A percentile compares a stretch with the other conserved stretches of the same genome.
Evolutionary conservation across 2,113 vertebrate species (phyloP).

Genomic region (Rhodinocichla rosea): DNA sequence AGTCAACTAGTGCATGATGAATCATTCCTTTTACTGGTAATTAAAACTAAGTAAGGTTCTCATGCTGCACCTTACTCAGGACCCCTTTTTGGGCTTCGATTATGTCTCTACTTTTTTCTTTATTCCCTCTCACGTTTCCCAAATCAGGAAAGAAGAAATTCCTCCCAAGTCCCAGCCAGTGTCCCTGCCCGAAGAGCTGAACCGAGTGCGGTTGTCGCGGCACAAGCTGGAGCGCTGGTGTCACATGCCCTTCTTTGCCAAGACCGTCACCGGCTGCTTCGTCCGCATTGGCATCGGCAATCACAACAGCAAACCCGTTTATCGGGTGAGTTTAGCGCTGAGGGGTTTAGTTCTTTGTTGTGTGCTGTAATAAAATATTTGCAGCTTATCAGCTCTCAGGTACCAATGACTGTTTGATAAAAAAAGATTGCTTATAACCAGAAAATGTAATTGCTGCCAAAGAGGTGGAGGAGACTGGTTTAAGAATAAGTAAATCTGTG

Average conservation of each 20-base stretch:
- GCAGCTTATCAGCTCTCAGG: neutral
- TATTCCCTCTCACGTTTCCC: neutral
- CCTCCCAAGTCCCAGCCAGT: conserved; percentile 97
- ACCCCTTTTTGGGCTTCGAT: neutral
- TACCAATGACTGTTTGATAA: neutral
- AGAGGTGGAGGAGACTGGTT: neutral
- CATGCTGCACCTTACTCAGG: neutral
- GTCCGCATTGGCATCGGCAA: conserved; percentile 98
- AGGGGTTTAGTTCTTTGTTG: neutral
- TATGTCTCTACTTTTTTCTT: neutral
- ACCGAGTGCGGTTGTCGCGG: conserved; percentile 91
- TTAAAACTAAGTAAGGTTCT: neutral
- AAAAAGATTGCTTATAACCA: neutral
- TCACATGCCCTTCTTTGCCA: conserved; percentile 99
- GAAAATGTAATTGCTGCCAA: neutral
- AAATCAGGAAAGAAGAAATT: conserved; percentile 88
- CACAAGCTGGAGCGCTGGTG: conserved; percentile 99
- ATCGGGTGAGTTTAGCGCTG: conserved; percentile 79
- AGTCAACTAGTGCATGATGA: neutral
- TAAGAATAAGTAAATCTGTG: neutral
- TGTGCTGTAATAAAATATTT: neutral
- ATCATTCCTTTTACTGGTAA: neutral
- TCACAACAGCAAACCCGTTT: conserved; percentile 98
- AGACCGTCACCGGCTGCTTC: conserved; percentile 96
- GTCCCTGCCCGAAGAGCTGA: conserved; percentile 93